A percentile compares a stretch with the other conserved stretches of the same genome.
These are phyloP conservation scores for Gallinago stenura DNA, from an alignment of 2,797 vertebrate genomes.

Conservation along the genomic window DNA sequence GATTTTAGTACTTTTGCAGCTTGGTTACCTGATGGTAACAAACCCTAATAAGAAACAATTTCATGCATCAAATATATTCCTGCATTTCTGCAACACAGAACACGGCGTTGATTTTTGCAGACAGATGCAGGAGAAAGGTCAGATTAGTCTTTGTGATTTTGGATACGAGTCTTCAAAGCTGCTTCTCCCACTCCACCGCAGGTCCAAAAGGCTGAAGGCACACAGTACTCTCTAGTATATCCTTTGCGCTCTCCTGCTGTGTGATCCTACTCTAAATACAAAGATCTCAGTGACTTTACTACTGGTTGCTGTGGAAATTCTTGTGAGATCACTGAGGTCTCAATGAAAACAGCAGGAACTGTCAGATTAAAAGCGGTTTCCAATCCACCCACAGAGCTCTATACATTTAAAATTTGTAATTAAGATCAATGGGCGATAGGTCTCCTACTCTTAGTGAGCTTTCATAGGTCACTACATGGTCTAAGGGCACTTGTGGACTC, in stretches of 20 bases:
- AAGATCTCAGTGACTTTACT: not conserved
- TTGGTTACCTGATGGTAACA: not conserved
- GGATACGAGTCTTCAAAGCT: not conserved
- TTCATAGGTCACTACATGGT: not conserved
- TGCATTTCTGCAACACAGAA: not conserved
- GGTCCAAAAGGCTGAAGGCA: not conserved
- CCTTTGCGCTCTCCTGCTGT: not conserved
- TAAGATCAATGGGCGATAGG: not conserved
- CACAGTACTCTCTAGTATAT: not conserved
- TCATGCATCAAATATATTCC: not conserved
- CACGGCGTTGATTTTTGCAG: accelerated
- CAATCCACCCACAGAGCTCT: not conserved
- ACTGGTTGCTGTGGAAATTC: not conserved
- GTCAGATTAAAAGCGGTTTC: not conserved
- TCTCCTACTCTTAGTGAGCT: not conserved
- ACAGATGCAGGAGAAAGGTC: not conserved
- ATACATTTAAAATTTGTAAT: not conserved
- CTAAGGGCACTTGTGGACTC: not conserved
- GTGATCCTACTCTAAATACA: not conserved
- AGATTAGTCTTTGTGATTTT: not conserved
- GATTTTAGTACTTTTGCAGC: not conserved
- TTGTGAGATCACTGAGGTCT: not conserved
- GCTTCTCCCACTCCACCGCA: not conserved
- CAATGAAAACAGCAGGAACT: not conserved
- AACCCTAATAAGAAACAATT: not conserved